phyloP scores from a whole-genome alignment of 30 jellyfish, hydroid and myxozoan genomes.

The Sanderia malayensis region DNA sequence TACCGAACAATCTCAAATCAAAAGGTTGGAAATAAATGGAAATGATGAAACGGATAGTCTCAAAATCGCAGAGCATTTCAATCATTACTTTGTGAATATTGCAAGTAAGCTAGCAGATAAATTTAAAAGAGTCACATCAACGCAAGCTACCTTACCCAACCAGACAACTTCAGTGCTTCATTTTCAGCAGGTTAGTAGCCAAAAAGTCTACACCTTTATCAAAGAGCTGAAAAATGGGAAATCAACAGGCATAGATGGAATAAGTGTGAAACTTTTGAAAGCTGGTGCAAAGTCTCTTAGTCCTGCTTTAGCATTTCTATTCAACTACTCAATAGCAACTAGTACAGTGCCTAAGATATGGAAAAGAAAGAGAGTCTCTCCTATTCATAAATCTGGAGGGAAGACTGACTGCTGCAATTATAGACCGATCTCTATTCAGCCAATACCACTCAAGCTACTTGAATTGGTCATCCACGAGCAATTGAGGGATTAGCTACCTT shows the following conservation, averaged over 20 bases:
- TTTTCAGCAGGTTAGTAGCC: too few relatives aligned
- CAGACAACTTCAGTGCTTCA: too few relatives aligned
- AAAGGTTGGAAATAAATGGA: slow-evolving; percentile 10
- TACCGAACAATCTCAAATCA: slow-evolving; percentile 4
- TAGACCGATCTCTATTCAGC: not conserved
- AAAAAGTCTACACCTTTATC: not conserved
- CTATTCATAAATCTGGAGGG: not conserved
- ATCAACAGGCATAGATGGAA: slow-evolving; percentile 1
- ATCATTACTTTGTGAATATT: slow-evolving; percentile 18
- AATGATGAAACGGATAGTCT: not conserved
- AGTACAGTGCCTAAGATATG: slow-evolving; percentile 11
- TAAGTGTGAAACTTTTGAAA: slow-evolving; percentile 8
- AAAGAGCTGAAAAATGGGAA: not conserved
- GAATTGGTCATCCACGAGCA: not conserved
- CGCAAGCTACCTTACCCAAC: too few relatives aligned
- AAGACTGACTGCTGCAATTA: not conserved
- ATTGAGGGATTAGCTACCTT: not conserved
- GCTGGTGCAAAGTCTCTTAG: slow-evolving; percentile 3
- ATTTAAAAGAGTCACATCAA: slow-evolving; percentile 6
- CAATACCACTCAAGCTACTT: not conserved
- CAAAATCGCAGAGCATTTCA: slow-evolving; percentile 25
- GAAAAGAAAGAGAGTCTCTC: slow-evolving; percentile 7
- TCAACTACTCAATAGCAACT: slow-evolving; percentile 14
- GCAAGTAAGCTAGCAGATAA: slow-evolving; percentile 11
- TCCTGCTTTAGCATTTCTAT: not conserved